Evolutionary conservation across 1,140 invertebrate species (phyloP).

Genomic region (Chymomyza costata): DNA sequence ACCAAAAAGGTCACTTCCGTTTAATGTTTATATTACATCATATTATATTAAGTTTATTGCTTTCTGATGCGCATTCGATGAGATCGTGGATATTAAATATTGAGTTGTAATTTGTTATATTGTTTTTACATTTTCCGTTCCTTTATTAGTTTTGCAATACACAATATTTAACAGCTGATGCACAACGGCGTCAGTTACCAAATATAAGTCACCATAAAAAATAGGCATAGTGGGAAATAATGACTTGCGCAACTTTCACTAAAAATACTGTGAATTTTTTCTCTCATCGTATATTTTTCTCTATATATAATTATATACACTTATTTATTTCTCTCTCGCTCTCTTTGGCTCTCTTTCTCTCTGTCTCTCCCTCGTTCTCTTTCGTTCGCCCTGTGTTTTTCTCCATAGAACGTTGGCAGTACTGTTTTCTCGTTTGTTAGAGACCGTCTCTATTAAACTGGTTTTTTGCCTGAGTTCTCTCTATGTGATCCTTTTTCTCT

Average conservation of each 20-base stretch:
- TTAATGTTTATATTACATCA: too few relatives aligned
- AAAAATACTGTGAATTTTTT: conserved; percentile 34
- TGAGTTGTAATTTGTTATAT: conserved; percentile 2
- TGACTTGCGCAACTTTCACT: conserved; percentile 34
- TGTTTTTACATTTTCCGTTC: not conserved
- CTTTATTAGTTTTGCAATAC: too few relatives aligned
- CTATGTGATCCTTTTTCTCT: conserved; percentile 31
- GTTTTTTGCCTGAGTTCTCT: conserved; percentile 24
- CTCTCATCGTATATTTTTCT: too few relatives aligned
- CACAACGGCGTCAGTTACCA: not conserved
- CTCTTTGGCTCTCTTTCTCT: too few relatives aligned
- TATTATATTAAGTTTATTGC: too few relatives aligned
- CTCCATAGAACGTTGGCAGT: conserved; percentile 15
- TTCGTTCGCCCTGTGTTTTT: not conserved
- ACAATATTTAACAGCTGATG: conserved; percentile 31
- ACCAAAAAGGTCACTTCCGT: too few relatives aligned
- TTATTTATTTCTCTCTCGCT: too few relatives aligned
- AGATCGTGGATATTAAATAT: too few relatives aligned
- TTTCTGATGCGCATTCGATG: too few relatives aligned
- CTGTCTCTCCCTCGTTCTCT: not conserved
- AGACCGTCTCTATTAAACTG: conserved; percentile 14
- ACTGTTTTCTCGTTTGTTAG: conserved; percentile 21
- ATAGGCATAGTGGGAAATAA: conserved; percentile 33
- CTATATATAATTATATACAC: too few relatives aligned
- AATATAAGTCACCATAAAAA: conserved; percentile 12